Evolutionary conservation across 2,888 invertebrate genomes (phyloP), one percentile per base, ranked within the genome.

Genomic region (Scaptomyza parva): DNA sequence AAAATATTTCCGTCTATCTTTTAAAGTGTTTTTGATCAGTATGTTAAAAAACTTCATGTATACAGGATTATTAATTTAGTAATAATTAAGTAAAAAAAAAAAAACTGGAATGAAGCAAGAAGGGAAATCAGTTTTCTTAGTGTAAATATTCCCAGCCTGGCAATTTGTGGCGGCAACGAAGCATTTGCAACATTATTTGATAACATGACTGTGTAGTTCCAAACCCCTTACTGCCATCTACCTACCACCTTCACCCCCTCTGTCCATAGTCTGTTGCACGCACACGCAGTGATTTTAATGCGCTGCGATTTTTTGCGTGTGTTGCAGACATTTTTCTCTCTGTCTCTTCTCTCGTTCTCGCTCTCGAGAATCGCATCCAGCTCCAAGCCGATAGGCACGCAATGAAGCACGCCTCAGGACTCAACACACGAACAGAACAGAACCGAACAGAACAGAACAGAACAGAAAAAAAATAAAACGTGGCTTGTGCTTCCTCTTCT

Each of bases 251-350:
- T 8, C 9, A n/a, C 14, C 3, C 18, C 22, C 2, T 7, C 18
- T 4, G 12, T 33, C 44, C 17, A 28, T 17, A 9, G 40, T 24
- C 37, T 61, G 58, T 55, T 76, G 81, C 84, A 83, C 82, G 82
- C 82, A 83, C 84, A 80, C 55, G 81, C 76, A 55, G 78, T 80
- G 82, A 86, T 82, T 82, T 83, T 67, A 80, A 69, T 83, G 70
- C 73, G 72, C 87, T 78, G 85, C 69, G 87, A 85, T 85, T 85
- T 87, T 79, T 85, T 87, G 84, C 84, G 84, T 85, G 84, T 70
- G 61, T 61, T 70, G 78, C 70, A 53, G 33, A 76, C 79, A 82
- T 82, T 82, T 81, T 33, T 33, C 33, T n/a, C 33, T 17, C 17
- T 37, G 17, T 37, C 79, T 78, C 76, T 33, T 33, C 33, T n/a